Base-by-base conservation (phyloP, 2,888 invertebrate genomes). In the Strigamia transsilvanica region DNA sequence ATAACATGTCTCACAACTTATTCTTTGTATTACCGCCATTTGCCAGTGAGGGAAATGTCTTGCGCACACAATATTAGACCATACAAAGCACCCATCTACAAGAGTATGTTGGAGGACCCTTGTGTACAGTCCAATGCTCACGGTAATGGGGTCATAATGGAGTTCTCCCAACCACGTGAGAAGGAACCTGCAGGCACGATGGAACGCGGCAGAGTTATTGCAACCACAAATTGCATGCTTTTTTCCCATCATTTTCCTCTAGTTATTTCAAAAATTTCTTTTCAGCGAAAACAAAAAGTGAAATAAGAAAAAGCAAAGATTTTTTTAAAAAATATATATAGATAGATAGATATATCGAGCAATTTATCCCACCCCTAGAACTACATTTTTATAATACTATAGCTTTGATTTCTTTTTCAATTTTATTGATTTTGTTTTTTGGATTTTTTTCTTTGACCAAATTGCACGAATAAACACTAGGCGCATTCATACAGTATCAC, bases 11-110 rank as follows among this genome's bases (percentile, higher is more conserved):
- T 66, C 61, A 66, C 61, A 66, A 66, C 61, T 66, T 66, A 66
- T 66, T 66, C 61, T 66, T 66, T 66, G 61, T 66, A 66, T 66
- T 18, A 66, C 61, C 61, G 61, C 61, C 61, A 66, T 66, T 66
- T 66, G 61, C 61, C 61, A 66, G 61, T 66, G 18, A 66, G 61
- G 61, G 23, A 66, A 66, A 66, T 21, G 61, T 66, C 61, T 66
- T 66, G 61, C 23, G 61, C 61, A 66, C 61, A 66, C 61, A 66
- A 66, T 66, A 66, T 66, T 66, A 66, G 61, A 18, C 61, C 61
- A 66, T 66, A 66, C 61, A 66, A 66, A 66, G 61, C 61, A 23
- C 61, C 61, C 61, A 66, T 66, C 61, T 66, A 66, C 61, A 21
- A 66, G 61, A 66, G 61, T 18, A 66, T 66, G 23, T 66, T 66